phyloP scores from a whole-genome alignment of 2,797 vertebrate genomes.

The Gadopsis marmoratus region DNA sequence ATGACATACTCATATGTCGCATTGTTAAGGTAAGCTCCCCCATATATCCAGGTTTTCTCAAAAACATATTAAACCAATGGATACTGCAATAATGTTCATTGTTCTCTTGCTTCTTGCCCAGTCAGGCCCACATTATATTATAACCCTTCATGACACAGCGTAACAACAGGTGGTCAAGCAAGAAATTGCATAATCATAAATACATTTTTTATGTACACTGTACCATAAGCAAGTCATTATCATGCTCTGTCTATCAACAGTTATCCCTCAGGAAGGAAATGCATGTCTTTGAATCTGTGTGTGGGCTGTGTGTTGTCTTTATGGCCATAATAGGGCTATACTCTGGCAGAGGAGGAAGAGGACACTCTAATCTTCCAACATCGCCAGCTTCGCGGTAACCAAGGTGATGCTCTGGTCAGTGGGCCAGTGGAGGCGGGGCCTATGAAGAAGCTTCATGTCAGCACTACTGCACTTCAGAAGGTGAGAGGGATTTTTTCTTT shows the following conservation, averaged over 20 bases:
- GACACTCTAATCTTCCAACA: constrained; percentile 97
- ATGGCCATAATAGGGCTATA: constrained; percentile 90
- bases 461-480: constrained; percentile 99
- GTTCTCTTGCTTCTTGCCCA: neutral
- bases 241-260: constrained; percentile 62
- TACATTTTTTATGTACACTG: constrained; percentile 19
- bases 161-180: constrained; percentile 20
- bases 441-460: constrained; percentile 99
- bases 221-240: constrained; percentile 46
- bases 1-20: constrained; percentile 97
- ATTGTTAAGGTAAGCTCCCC: constrained; percentile 92
- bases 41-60: neutral
- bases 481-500: constrained; percentile 69
- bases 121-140: neutral
- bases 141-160: neutral
- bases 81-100: neutral
- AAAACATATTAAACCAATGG: neutral
- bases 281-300: constrained; percentile 56
- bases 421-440: constrained; percentile 95
- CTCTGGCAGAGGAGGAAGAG: constrained; percentile 97
- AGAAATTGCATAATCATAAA: constrained; percentile 33
- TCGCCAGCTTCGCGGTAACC: constrained; percentile 90
- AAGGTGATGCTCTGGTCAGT: constrained; percentile 90
- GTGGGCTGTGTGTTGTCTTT: constrained; percentile 60
- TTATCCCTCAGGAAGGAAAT: constrained; percentile 52